phyloP scores from a whole-genome alignment of 2,797 vertebrate species.

The Helarctos malayanus region DNA sequence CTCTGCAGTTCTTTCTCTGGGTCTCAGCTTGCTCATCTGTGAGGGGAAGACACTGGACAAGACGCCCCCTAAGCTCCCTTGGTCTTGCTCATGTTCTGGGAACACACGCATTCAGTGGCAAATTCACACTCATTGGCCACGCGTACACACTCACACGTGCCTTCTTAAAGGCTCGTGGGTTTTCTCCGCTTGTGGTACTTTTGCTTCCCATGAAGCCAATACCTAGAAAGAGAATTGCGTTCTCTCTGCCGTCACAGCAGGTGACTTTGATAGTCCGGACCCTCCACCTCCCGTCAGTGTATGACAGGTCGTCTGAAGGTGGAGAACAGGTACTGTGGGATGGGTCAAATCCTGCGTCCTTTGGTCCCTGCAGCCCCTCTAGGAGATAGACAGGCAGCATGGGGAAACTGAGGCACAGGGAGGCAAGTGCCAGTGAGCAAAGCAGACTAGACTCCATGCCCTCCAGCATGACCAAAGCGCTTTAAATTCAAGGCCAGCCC shows the following conservation, averaged over 20 bases:
- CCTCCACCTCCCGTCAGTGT: neutral
- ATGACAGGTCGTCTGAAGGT: neutral
- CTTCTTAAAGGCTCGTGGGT: neutral
- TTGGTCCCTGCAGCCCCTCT: neutral
- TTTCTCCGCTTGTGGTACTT: neutral
- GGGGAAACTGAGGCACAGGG: neutral
- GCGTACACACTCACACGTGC: rapidly evolving
- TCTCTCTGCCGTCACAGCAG: rapidly evolving
- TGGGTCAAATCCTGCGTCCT: neutral
- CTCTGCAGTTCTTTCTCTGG: neutral
- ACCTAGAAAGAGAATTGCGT: neutral
- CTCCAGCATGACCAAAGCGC: neutral
- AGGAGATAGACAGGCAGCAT: neutral
- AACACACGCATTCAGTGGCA: neutral
- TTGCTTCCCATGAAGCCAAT: neutral
- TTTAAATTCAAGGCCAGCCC: neutral
- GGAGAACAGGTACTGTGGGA: neutral
- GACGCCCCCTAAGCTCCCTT: neutral
- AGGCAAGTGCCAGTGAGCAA: neutral
- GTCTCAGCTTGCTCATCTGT: neutral
- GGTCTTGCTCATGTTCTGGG: neutral
- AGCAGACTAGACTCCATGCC: neutral
- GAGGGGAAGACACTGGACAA: neutral
- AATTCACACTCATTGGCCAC: rapidly evolving
- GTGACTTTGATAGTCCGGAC: neutral